Percentiles rank a stretch among this genome's conserved stretches.
phyloP scores from a whole-genome alignment of 64 coral and sea anemone species.

The Dendronephthya gigantea region DNA sequence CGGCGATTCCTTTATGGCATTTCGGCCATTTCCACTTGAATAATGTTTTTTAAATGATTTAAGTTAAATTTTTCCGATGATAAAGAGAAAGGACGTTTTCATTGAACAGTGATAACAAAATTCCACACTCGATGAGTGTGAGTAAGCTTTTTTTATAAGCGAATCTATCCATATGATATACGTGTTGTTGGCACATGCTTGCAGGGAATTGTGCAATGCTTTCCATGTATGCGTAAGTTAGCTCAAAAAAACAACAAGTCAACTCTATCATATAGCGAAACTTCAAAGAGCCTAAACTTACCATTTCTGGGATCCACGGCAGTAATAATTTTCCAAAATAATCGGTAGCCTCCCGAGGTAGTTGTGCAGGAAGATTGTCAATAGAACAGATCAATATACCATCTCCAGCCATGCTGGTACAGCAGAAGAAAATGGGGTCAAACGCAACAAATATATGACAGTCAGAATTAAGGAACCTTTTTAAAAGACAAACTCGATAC shows the following conservation, averaged over 20 bases:
- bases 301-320: constrained; percentile 96
- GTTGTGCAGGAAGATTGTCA: constrained; percentile 92
- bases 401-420: constrained; percentile 80
- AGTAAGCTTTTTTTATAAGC: too few relatives aligned
- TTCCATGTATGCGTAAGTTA: background rate
- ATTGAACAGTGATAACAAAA: too few relatives aligned
- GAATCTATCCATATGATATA: too few relatives aligned
- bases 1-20: too few relatives aligned
- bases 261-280: background rate
- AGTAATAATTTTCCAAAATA: constrained; percentile 97
- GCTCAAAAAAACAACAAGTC: background rate
- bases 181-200: too few relatives aligned
- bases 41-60: too few relatives aligned
- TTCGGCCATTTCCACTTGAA: too few relatives aligned
- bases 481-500: background rate
- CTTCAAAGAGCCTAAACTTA: background rate
- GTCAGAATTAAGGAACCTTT: background rate
- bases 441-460: background rate
- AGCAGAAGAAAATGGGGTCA: background rate
- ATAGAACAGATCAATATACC: constrained; percentile 94
- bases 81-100: too few relatives aligned
- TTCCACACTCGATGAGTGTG: too few relatives aligned
- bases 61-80: too few relatives aligned
- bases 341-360: constrained; percentile 89
- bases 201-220: too few relatives aligned